These are phyloP conservation scores for Escarpia spicata DNA, from an alignment of 2,888 invertebrate species.

Conservation along the genomic window DNA sequence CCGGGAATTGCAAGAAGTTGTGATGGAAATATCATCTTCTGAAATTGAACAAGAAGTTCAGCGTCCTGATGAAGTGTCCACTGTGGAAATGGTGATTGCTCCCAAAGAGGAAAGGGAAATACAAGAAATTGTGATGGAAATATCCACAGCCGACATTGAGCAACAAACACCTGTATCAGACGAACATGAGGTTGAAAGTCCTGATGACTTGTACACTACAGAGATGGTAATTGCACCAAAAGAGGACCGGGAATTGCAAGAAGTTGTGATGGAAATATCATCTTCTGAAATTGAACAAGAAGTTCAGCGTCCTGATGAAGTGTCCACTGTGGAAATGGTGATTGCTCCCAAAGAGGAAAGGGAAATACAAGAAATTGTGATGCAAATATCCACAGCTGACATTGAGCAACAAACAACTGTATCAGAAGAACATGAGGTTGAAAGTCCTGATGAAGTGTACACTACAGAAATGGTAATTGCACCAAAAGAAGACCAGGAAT, in stretches of 20 bases:
- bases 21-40: slow-evolving; percentile 29
- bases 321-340: neutral
- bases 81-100: neutral
- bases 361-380: neutral
- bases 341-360: neutral
- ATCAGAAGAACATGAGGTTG: neutral
- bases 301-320: neutral
- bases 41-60: neutral
- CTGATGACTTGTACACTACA: slow-evolving; percentile 25
- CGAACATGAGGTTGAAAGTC: neutral
- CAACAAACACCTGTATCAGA: slow-evolving; percentile 18
- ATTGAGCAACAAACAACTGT: neutral
- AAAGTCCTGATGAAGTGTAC: neutral
- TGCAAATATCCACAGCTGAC: neutral
- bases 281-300: neutral
- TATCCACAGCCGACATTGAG: neutral
- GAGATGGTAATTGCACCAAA: slow-evolving; percentile 28
- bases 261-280: neutral
- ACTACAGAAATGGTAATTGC: neutral
- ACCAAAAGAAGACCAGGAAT: neutral
- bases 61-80: neutral
- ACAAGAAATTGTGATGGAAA: slow-evolving; percentile 25
- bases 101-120: slow-evolving; percentile 18
- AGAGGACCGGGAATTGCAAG: slow-evolving; percentile 26
- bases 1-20: slow-evolving; percentile 26